Evolutionary conservation across 2,888 invertebrate species (phyloP).

Genomic region (Ryuthela nishihirai): DNA sequence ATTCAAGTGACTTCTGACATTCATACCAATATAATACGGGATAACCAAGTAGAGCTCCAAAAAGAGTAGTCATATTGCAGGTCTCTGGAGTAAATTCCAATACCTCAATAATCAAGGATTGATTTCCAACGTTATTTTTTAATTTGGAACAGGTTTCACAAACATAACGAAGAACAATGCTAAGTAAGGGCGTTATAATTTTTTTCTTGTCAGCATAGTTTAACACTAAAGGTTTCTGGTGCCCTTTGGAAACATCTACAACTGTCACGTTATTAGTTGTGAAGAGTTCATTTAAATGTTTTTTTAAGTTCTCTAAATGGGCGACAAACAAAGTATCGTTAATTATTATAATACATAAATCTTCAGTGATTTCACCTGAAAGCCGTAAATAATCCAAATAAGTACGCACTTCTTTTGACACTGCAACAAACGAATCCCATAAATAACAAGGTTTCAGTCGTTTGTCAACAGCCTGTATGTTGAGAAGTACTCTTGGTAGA

Average conservation of each 20-base stretch:
- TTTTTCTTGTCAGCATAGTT: slow-evolving; percentile 1
- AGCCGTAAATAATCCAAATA: slow-evolving; percentile 7
- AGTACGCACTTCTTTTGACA: slow-evolving; percentile 7
- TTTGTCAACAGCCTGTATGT: slow-evolving; percentile 16
- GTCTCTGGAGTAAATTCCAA: background rate
- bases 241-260: slow-evolving; percentile 10
- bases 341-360: slow-evolving; percentile 1
- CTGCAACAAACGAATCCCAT: slow-evolving; percentile 22
- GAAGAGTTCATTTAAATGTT: background rate
- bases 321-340: slow-evolving; percentile 15
- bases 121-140: too few species aligned
- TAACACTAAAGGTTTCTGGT: background rate
- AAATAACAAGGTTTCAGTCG: slow-evolving; percentile 25
- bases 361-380: background rate
- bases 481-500: slow-evolving; percentile 1
- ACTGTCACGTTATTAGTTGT: background rate
- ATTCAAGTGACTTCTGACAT: slow-evolving; percentile 3
- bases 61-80: slow-evolving; percentile 18
- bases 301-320: background rate
- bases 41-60: slow-evolving; percentile 17
- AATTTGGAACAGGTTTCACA: too few species aligned
- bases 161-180: too few species aligned
- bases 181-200: slow-evolving; percentile 1
- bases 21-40: slow-evolving; percentile 28
- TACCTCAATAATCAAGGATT: background rate